Percentiles rank a stretch among this genome's conserved stretches.
These are phyloP conservation scores for Brachycybe producta DNA, from an alignment of 2,888 invertebrate species.

Conservation along the genomic window DNA sequence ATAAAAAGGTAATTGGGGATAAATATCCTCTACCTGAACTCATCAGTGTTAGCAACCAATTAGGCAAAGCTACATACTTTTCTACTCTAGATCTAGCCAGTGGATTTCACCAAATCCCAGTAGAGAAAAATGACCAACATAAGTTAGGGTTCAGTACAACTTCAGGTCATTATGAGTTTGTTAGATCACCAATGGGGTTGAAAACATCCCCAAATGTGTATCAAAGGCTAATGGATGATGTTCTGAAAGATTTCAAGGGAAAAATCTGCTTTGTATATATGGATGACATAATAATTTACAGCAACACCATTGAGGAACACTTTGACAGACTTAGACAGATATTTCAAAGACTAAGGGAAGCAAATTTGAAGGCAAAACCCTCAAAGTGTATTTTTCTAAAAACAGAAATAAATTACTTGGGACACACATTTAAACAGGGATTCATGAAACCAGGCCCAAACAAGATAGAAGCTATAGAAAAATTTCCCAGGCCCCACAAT, in stretches of 20 bases:
- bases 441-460: not conserved
- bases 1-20: not conserved
- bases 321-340: not conserved
- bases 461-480: conserved; percentile 2
- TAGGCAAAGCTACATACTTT: not conserved
- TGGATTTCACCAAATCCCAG: not conserved
- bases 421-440: not conserved
- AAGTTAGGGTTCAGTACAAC: conserved; percentile 1
- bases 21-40: conserved; percentile 5
- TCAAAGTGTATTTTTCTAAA: not conserved
- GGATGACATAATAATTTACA: conserved; percentile 1
- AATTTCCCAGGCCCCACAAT: not conserved
- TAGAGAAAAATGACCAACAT: not conserved
- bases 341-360: not conserved
- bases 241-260: conserved; percentile 19
- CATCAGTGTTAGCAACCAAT: not conserved
- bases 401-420: not conserved
- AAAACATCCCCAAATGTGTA: conserved; percentile 5
- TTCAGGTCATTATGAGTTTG: conserved; percentile 1
- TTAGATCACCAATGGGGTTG: conserved; percentile 3
- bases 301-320: not conserved
- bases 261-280: not conserved
- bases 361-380: not conserved
- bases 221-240: conserved; percentile 12
- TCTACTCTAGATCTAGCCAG: not conserved